A percentile compares a stretch with the other conserved stretches of the same genome.
phyloP scores from a whole-genome alignment of 2,113 vertebrate genomes.

The Tachysurus vachellii region DNA sequence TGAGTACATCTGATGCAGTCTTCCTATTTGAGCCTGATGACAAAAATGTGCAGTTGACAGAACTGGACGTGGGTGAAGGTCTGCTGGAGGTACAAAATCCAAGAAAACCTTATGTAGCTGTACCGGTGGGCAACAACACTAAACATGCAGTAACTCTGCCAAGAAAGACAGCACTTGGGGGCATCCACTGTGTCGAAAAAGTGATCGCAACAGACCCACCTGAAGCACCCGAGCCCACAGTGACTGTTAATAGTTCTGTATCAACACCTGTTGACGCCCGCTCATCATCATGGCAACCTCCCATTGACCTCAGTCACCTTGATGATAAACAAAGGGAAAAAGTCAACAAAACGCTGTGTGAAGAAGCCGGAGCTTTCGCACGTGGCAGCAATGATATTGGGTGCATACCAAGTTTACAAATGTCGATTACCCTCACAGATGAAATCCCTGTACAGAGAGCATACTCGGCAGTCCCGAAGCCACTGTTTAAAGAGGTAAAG shows the following conservation, averaged over 20 bases:
- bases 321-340: not conserved
- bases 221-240: not conserved
- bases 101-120: constrained; percentile 18
- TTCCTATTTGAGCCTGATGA: too few relatives aligned
- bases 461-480: too few relatives aligned
- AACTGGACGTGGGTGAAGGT: constrained; percentile 43
- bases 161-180: constrained; percentile 15
- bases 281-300: not conserved
- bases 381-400: too few relatives aligned
- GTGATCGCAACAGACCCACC: not conserved
- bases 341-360: too few relatives aligned
- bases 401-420: too few relatives aligned
- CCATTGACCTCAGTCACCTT: constrained; percentile 36
- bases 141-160: not conserved
- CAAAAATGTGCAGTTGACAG: not conserved
- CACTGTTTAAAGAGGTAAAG: too few relatives aligned
- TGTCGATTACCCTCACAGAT: too few relatives aligned
- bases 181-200: not conserved
- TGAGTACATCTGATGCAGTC: not conserved
- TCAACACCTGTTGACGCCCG: not conserved
- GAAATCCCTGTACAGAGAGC: too few relatives aligned
- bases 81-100: constrained; percentile 32
- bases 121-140: constrained; percentile 3
- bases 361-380: too few relatives aligned
- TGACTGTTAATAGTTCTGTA: not conserved